These are phyloP conservation scores for Caenorhabditis wallacei DNA, from an alignment of 2,888 invertebrate genomes.

Conservation along the genomic window DNA sequence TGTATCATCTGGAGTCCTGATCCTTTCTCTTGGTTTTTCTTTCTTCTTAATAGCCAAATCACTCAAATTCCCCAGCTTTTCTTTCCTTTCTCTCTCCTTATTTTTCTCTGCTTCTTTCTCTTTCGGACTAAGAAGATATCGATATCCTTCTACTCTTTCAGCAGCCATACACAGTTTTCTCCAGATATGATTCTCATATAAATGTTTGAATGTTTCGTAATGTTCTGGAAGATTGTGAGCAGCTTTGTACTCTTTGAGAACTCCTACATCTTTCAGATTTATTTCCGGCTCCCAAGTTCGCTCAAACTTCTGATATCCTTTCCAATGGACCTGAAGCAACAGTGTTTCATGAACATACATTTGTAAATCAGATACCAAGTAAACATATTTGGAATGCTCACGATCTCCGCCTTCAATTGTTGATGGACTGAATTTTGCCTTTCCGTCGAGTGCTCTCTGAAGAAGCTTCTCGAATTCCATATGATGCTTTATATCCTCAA, in stretches of 20 bases:
- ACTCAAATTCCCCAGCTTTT: not conserved
- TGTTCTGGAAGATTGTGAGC: not conserved
- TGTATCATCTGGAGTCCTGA: not conserved
- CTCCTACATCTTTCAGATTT: slow-evolving; percentile 6
- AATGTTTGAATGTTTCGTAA: slow-evolving; percentile 16
- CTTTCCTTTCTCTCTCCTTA: slow-evolving; percentile 2
- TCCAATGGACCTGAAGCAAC: slow-evolving; percentile 57
- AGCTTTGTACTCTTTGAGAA: slow-evolving; percentile 34
- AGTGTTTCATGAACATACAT: too few species aligned
- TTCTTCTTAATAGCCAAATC: not conserved
- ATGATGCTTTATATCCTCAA: not conserved
- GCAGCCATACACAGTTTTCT: not conserved
- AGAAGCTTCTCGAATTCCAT: slow-evolving; percentile 11
- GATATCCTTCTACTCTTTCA: not conserved
- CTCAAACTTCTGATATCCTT: not conserved
- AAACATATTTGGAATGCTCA: slow-evolving; percentile 50
- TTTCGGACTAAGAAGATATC: slow-evolving; percentile 22
- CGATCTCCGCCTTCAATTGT: not conserved
- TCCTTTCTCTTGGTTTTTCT: slow-evolving; percentile 1
- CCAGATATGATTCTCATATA: not conserved
- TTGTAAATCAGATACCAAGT: too few species aligned
- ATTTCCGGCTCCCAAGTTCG: slow-evolving; percentile 65
- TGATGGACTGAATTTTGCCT: slow-evolving; percentile 14
- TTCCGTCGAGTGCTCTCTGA: not conserved
- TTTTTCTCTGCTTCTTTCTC: not conserved